Evolutionary conservation across 1,140 invertebrate genomes (phyloP).

Genomic region (Drosophila dunni): DNA sequence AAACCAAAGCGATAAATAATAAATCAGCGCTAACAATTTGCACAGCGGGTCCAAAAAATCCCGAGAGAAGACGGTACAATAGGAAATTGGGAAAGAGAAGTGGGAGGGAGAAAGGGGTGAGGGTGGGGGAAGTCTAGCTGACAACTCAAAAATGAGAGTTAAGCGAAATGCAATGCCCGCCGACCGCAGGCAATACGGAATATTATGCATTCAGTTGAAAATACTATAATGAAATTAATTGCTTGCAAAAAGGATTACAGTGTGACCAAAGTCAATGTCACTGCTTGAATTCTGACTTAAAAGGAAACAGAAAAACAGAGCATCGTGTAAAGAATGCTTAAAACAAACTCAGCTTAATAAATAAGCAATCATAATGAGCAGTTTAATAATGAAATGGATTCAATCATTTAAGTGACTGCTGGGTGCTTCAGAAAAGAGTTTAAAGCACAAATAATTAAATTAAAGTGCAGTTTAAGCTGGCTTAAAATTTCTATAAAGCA

Average conservation of each 20-base stretch:
- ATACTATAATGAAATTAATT: constrained; percentile 76
- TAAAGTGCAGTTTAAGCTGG: no score
- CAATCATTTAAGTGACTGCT: no score
- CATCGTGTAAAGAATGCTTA: no score
- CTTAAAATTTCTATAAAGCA: no score
- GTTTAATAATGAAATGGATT: no score
- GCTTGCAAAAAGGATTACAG: constrained; percentile 50
- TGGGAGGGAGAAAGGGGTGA: not conserved
- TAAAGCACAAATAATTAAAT: no score
- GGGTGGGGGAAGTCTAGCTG: constrained; percentile 35
- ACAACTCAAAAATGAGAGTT: constrained; percentile 44
- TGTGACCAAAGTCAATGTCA: constrained; percentile 33
- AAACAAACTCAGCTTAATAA: no score
- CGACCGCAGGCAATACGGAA: constrained; percentile 47
- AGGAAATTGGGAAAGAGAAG: not conserved
- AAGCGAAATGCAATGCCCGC: constrained; percentile 10
- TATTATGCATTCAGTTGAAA: constrained; percentile 63
- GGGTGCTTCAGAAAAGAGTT: no score
- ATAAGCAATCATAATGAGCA: no score
- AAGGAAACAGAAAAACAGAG: constrained; percentile 4
- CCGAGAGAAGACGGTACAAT: not conserved
- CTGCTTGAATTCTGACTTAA: not conserved
- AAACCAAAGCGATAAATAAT: constrained; percentile 78
- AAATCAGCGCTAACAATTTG: constrained; percentile 76
- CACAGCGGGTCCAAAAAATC: constrained; percentile 44